phyloP scores from a whole-genome alignment of 2,797 vertebrate genomes.

The Gallinago solitaria region DNA sequence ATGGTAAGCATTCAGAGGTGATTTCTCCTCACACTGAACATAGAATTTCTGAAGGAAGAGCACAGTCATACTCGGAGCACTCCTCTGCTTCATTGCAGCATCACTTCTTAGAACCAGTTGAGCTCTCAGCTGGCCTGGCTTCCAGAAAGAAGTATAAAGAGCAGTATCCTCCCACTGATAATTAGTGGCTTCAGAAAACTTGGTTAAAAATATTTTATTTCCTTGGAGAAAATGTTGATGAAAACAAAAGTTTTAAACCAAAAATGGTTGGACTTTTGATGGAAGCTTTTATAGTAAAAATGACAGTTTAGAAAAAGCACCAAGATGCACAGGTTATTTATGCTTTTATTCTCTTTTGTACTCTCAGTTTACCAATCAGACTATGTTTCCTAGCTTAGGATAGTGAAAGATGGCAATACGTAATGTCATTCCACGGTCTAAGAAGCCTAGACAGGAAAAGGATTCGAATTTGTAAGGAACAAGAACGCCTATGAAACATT shows the following conservation, averaged over 20 bases:
- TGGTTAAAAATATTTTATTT: background rate
- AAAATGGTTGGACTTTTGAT: background rate
- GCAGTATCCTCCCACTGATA: background rate
- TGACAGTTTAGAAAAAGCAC: background rate
- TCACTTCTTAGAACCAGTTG: background rate
- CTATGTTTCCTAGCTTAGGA: background rate
- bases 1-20: background rate
- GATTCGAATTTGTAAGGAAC: background rate
- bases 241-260: background rate
- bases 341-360: background rate
- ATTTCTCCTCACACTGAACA: background rate
- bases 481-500: background rate
- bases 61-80: slow-evolving; percentile 16
- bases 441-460: background rate
- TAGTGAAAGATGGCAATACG: background rate
- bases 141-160: background rate
- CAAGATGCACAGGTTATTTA: background rate
- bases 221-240: background rate
- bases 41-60: slow-evolving; percentile 31
- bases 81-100: background rate
- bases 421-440: background rate
- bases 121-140: background rate
- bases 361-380: background rate
- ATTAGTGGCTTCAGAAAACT: background rate
- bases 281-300: background rate